A percentile compares a stretch with the other conserved stretches of the same genome.
Evolutionary conservation across 2,888 invertebrate genomes (phyloP).

Genomic region (Nomada fucata): DNA sequence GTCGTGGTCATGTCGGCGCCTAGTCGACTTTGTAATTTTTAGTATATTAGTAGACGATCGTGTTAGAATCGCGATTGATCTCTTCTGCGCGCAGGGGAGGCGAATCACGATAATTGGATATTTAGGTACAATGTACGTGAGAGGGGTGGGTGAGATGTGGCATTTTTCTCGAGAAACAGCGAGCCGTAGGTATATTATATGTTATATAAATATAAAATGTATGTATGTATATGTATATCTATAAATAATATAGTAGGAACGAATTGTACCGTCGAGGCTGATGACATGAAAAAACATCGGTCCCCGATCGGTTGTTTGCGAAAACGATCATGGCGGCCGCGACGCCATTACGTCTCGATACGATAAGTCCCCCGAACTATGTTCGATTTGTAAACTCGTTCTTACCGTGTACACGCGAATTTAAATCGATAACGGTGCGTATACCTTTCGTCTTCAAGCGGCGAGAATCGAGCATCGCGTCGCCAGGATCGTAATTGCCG

Average conservation of each 20-base stretch:
- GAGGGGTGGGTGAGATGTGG: slow-evolving; percentile 35
- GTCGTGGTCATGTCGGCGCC: slow-evolving; percentile 50
- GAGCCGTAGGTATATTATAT: slow-evolving; percentile 47
- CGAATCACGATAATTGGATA: background rate
- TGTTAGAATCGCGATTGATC: slow-evolving; percentile 31
- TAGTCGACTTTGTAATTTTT: slow-evolving; percentile 59
- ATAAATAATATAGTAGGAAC: slow-evolving; percentile 63
- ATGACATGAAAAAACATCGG: slow-evolving; percentile 22
- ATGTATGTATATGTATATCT: slow-evolving; percentile 65
- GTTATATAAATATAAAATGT: slow-evolving; percentile 56
- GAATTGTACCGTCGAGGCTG: slow-evolving; percentile 53
- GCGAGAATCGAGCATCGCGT: slow-evolving; percentile 10
- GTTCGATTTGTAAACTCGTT: background rate
- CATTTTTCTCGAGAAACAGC: slow-evolving; percentile 50
- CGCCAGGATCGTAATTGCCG: slow-evolving; percentile 40
- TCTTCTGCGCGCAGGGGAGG: slow-evolving; percentile 16
- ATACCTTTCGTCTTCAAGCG: slow-evolving; percentile 1
- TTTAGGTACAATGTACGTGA: slow-evolving; percentile 36
- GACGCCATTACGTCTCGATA: background rate
- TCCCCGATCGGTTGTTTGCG: slow-evolving; percentile 14
- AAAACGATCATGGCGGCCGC: slow-evolving; percentile 28
- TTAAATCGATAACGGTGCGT: background rate
- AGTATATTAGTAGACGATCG: slow-evolving; percentile 44
- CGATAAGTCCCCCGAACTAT: slow-evolving; percentile 2
- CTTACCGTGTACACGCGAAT: background rate